These are phyloP conservation scores for Hydractinia symbiolongicarpus DNA, from an alignment of 30 jellyfish, hydroid and myxozoan species.

Conservation along the genomic window DNA sequence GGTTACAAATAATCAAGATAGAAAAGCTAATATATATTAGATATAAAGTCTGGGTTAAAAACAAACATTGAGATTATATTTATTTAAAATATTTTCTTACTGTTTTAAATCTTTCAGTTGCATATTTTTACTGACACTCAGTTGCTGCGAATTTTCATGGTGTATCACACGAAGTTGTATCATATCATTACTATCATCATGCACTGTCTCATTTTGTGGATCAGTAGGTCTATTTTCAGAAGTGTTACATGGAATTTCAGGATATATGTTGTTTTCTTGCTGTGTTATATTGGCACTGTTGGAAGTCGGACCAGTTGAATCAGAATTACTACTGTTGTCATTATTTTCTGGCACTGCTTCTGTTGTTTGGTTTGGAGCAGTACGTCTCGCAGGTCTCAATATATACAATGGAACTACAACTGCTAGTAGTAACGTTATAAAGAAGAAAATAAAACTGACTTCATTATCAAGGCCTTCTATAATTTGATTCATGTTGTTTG, in stretches of 20 bases:
- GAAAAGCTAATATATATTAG: not conserved
- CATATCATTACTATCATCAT: not conserved
- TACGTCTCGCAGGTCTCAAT: not conserved
- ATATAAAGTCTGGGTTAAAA: not conserved
- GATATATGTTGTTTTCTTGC: not conserved
- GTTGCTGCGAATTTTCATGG: not conserved
- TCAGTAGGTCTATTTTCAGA: not conserved
- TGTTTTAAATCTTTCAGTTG: not conserved
- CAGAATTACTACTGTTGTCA: not conserved
- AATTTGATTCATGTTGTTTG: not conserved
- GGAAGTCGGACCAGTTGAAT: not conserved
- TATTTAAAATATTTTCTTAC: not conserved
- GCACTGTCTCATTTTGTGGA: not conserved
- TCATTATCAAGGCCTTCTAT: slow-evolving; percentile 14
- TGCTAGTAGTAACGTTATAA: slow-evolving; percentile 6
- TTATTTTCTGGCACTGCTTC: not conserved
- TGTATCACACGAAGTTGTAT: not conserved
- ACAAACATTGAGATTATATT: not conserved
- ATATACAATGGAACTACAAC: slow-evolving; percentile 10
- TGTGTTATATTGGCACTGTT: not conserved
- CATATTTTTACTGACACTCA: not conserved
- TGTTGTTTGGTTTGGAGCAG: not conserved
- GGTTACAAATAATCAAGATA: not conserved
- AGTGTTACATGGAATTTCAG: not conserved
- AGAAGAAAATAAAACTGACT: not conserved